A percentile compares a stretch with the other conserved stretches of the same genome.
Conservation (phyloP, 2,113 vertebrate genomes). For the Naja naja region DNA sequence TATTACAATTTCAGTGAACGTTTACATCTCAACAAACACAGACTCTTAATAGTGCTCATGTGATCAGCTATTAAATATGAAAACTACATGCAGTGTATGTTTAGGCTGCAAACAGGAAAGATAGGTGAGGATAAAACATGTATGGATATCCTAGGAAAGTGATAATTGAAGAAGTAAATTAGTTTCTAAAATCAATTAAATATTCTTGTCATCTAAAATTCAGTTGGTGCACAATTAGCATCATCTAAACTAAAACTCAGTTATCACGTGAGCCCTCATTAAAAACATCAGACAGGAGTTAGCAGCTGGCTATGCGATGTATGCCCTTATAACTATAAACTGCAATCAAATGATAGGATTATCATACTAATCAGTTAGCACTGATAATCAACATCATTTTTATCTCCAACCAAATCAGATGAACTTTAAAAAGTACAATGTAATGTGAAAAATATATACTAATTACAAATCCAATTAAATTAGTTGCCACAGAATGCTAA, state of each 20-base stretch:
- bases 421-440: not conserved
- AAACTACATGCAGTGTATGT: not conserved
- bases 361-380: constrained; percentile 25
- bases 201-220: constrained; percentile 9
- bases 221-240: not conserved
- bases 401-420: not conserved
- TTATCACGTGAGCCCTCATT: not conserved
- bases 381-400: constrained; percentile 3
- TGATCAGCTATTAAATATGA: not conserved
- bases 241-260: not conserved
- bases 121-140: not conserved
- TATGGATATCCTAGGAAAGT: not conserved
- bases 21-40: not conserved
- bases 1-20: not conserved
- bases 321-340: constrained; percentile 14
- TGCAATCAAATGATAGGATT: not conserved
- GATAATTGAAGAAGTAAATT: fast-evolving
- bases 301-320: constrained; percentile 5
- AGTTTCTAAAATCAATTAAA: constrained; percentile 19
- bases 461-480: constrained; percentile 13
- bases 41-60: not conserved
- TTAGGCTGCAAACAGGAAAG: not conserved
- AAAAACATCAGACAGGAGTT: not conserved
- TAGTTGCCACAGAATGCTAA: constrained; percentile 12
- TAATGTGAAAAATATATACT: constrained; percentile 28